phyloP scores from a whole-genome alignment of 1,140 invertebrate species.

The Pseudomyrmex pallidus region DNA sequence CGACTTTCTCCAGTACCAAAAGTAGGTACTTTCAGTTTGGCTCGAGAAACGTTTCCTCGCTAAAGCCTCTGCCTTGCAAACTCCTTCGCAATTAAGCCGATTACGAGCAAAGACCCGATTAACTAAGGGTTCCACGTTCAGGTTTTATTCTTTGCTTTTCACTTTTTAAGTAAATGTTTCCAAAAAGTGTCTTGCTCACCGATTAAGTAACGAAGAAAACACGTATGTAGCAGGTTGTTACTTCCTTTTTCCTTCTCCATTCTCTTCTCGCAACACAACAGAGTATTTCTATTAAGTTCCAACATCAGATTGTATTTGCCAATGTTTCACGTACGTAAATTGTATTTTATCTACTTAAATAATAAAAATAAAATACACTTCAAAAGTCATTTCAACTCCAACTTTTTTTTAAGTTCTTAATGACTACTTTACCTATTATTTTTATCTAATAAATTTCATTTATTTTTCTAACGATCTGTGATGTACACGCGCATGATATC shows the following conservation, averaged over 20 bases:
- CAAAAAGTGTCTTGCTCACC: conserved; percentile 10
- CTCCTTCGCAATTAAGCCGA: conserved; percentile 67
- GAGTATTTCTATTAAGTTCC: conserved; percentile 1
- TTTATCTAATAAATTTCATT: no score
- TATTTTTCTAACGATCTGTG: no score
- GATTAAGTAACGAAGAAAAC: neutral
- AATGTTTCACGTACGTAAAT: neutral
- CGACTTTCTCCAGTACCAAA: conserved; percentile 24
- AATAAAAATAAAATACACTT: conserved; percentile 1
- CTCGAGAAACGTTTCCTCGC: conserved; percentile 13
- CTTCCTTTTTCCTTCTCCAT: neutral
- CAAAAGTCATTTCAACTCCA: neutral
- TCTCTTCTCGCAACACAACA: neutral
- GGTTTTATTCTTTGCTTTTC: conserved; percentile 43
- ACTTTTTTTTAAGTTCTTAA: neutral
- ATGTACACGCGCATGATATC: no score
- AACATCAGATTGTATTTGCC: neutral
- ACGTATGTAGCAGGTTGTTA: neutral
- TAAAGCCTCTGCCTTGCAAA: conserved; percentile 43
- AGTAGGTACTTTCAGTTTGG: conserved; percentile 38
- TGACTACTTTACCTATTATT: no score
- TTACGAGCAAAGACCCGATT: conserved; percentile 57
- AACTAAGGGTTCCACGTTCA: conserved; percentile 48
- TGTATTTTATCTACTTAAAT: neutral
- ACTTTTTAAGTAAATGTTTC: conserved; percentile 23